These are phyloP conservation scores for Platysteira castanea DNA, from an alignment of 2,113 vertebrate species.

Conservation along the genomic window DNA sequence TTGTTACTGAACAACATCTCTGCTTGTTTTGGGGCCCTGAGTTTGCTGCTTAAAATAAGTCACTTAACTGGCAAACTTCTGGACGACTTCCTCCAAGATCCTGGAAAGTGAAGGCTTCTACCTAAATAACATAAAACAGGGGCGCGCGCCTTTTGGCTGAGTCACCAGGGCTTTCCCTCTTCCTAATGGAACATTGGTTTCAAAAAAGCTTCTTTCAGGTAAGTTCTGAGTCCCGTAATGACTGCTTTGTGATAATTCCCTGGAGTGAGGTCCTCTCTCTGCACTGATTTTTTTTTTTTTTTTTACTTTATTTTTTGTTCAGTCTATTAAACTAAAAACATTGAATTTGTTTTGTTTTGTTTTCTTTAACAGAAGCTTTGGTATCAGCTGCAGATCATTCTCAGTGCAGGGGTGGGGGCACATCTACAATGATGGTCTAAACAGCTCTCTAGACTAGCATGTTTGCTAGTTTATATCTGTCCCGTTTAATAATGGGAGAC, in stretches of 20 bases:
- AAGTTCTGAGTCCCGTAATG: conserved; percentile 76
- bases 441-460: conserved; percentile 74
- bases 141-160: conserved; percentile 81
- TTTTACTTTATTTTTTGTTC: conserved; percentile 37
- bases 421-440: conserved; percentile 70
- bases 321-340: conserved; percentile 76
- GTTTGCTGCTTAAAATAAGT: conserved; percentile 78
- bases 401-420: conserved; percentile 79
- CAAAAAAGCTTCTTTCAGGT: conserved; percentile 80
- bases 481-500: conserved; percentile 38
- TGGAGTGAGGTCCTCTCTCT: conserved; percentile 70
- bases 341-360: conserved; percentile 80
- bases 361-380: conserved; percentile 83
- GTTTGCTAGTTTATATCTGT: conserved; percentile 64
- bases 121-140: conserved; percentile 79
- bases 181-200: conserved; percentile 80
- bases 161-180: conserved; percentile 83
- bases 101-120: conserved; percentile 85
- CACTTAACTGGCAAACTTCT: conserved; percentile 79
- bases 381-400: conserved; percentile 78
- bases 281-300: conserved; percentile 64
- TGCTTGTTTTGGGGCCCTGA: conserved; percentile 81
- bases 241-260: conserved; percentile 63
- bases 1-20: conserved; percentile 82
- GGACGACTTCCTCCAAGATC: conserved; percentile 83